Base-by-base conservation (phyloP, 92 coral and sea anemone genomes). In the Epizoanthus scotinus region DNA sequence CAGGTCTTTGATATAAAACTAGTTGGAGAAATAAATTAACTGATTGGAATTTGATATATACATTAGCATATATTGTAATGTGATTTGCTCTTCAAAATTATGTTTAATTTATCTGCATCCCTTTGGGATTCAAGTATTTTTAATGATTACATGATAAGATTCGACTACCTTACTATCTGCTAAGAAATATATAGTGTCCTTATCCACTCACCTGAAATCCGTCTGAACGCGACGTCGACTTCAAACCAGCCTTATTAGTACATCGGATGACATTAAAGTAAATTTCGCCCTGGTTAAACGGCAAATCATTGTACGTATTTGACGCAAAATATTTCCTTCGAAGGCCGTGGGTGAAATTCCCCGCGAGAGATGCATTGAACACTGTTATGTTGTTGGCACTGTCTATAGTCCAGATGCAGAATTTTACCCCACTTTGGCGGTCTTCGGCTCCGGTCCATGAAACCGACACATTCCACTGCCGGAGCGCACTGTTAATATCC, bases 401-500 rank as follows among this genome's bases (percentile, higher is more conserved):
- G 17, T 70, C 84, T 28, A 93, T 89, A 63, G 62, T 72, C 99
- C 99, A 96, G 21, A 27, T 26, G 74, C 98, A 96, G 6, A 79
- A 40, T 52, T 59, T 67, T 17, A 96, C 75, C 0, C 98, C 94
- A 86, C 96, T 91, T 75, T 93, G 91, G 26, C 52, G 69, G 42
- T 96, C 99, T 60, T 93, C 98, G 2, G 81, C 93, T 26, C 99
- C 99, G 22, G 56, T 83, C 99, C 99, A 96, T 53, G 95, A 70
- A 65, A 90, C 81, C 17, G 92, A 83, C 2, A 94, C 80, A 61
- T 87, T 86, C 98, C 94, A 93, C 31, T 82, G 77, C 63, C 53
- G 77, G 42, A 92, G 83, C 22, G 93, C 94, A 9, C 87, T 84
- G 40, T 90, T 85, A 56, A 90, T 71, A 69, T 91, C 99, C 65